Percentiles rank a stretch among this genome's conserved stretches.
Evolutionary conservation across 1,140 invertebrate genomes (phyloP).

Genomic region (Papilio machaon): DNA sequence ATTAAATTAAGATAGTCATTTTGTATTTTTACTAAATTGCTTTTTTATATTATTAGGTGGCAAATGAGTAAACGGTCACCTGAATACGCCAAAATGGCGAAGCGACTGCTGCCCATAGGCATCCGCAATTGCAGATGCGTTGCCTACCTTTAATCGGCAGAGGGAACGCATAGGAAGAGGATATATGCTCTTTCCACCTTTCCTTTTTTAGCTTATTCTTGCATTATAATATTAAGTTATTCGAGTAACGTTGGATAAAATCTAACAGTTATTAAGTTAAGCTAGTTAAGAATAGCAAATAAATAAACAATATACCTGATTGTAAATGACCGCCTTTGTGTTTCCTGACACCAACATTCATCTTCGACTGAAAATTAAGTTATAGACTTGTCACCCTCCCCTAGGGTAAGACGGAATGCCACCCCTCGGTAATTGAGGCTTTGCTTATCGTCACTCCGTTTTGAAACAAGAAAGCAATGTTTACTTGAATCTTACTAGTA

Average conservation of each 20-base stretch:
- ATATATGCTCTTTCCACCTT: too few species aligned
- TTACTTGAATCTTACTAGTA: not conserved
- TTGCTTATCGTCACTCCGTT: slow-evolving; percentile 18
- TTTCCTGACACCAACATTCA: slow-evolving; percentile 16
- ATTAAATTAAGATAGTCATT: not conserved
- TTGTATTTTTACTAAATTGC: too few species aligned
- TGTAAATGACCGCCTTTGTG: not conserved
- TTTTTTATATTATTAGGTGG: too few species aligned
- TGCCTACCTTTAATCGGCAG: too few species aligned
- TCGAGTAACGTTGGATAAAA: not conserved
- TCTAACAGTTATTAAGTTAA: not conserved
- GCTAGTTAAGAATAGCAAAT: not conserved
- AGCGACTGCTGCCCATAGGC: too few species aligned
- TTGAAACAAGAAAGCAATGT: not conserved
- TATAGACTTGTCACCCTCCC: slow-evolving; percentile 10
- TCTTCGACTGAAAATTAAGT: slow-evolving; percentile 25
- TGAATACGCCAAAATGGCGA: too few species aligned
- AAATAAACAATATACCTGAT: slow-evolving; percentile 10
- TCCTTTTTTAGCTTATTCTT: not conserved
- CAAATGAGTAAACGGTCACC: too few species aligned
- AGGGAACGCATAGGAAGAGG: too few species aligned
- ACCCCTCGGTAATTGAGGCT: slow-evolving; percentile 14
- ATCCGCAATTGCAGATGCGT: too few species aligned
- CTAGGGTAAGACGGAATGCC: slow-evolving; percentile 17
- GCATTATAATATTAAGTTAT: not conserved